Base-by-base conservation (phyloP, 53 echinoderm and acorn worm genomes). In the Luidia sarsii region DNA sequence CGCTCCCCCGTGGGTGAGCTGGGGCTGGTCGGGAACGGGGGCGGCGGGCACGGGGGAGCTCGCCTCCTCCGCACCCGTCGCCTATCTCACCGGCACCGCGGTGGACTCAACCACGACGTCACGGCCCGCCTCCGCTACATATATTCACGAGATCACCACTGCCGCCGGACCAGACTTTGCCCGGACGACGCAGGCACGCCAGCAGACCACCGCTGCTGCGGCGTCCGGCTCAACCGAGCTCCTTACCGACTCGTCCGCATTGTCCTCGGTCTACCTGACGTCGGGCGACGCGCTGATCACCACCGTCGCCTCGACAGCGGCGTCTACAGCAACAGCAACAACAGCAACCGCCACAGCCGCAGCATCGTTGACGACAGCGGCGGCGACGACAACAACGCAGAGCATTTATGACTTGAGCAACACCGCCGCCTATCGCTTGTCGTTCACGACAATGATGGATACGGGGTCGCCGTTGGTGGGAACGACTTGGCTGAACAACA, bases 21-120 rank as follows among this genome's bases (percentile, higher is more conserved):
- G 31, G n/a, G 52, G 51, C 3, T 50, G 39, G 28, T 66, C 65
- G 24, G 81, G 81, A 50, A 80, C 66, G 67, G 65, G 81, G 81
- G 64, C 21, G n/a, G 55, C 21, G n/a, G 61, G 28, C 56, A 60
- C 41, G 77, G 43, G 60, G 31, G 61, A 35, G 46, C 13, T 45
- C 39, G 29, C 19, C 61, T 39, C 19, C 43, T 59, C 41, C 45
- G 32, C 77, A 39, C 37, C 77, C 30, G 77, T 28, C 59, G 18
- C 30, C 11, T 48, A 77, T 61, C 10, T 77, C 32, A 77, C 77
- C 77, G 77, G 61, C 46, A 59, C 20, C 61, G 61, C 77, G 60
- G 77, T 77, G 61, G 77, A 77, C 77, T 77, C 77, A 39, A 60
- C 77, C 77, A 43, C 60, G 14, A 60, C 75, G 75, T 57, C 45